phyloP scores from a whole-genome alignment of 2,888 invertebrate species.

The Nowickia ferox region DNA sequence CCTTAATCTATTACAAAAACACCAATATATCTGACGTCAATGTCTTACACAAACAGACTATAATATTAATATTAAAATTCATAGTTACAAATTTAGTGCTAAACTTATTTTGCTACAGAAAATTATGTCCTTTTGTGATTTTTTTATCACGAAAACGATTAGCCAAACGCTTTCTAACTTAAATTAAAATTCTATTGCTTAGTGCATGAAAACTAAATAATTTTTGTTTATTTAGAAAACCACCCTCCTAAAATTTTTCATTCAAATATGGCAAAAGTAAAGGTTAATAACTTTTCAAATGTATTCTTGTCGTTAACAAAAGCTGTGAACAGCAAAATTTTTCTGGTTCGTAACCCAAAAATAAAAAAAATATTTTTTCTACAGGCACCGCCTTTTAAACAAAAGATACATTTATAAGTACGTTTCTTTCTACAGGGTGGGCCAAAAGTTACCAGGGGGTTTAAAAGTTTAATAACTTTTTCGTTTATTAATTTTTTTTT shows the following conservation, averaged over 20 bases:
- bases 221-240: not conserved
- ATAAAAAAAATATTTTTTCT: not conserved
- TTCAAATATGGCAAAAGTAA: conserved; percentile 1
- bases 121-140: conserved; percentile 8
- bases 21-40: too few species aligned
- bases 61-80: not conserved
- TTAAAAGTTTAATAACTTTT: too few species aligned
- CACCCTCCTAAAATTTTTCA: conserved; percentile 25
- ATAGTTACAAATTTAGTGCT: not conserved
- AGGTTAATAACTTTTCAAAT: conserved; percentile 33
- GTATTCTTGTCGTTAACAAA: not conserved
- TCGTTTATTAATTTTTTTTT: too few species aligned
- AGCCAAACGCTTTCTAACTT: not conserved
- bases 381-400: not conserved
- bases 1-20: too few species aligned
- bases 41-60: too few species aligned
- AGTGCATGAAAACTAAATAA: not conserved
- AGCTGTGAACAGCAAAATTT: not conserved
- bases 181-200: not conserved
- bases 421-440: too few species aligned
- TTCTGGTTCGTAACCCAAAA: not conserved
- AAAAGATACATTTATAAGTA: not conserved
- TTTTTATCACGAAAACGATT: not conserved
- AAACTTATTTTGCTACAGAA: not conserved
- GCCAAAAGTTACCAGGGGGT: too few species aligned